These are phyloP conservation scores for Rhabdomys dilectus DNA, from an alignment of 2,113 vertebrate genomes.

Conservation along the genomic window DNA sequence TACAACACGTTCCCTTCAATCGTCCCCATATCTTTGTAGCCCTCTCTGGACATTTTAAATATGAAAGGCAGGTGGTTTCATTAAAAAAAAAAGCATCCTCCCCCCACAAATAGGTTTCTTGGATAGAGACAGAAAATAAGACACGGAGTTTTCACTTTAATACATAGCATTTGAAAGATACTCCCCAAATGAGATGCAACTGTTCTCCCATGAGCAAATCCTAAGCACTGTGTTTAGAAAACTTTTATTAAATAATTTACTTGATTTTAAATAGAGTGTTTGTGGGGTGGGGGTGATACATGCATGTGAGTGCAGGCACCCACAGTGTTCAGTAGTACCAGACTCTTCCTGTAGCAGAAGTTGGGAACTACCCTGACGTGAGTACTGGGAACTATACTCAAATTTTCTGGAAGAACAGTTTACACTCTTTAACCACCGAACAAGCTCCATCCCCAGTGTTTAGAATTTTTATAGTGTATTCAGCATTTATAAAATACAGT, in stretches of 20 bases:
- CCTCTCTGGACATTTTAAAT: neutral
- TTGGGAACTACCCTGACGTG: neutral
- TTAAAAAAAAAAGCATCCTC: neutral
- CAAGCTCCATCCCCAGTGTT: neutral
- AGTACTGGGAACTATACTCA: neutral
- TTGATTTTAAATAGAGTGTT: neutral
- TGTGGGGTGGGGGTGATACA: neutral
- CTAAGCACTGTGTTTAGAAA: slow-evolving; percentile 23
- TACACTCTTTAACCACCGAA: neutral
- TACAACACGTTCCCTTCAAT: neutral
- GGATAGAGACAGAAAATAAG: neutral
- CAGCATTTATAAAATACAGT: slow-evolving; percentile 22
- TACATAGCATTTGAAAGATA: slow-evolving; percentile 19
- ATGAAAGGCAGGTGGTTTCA: slow-evolving; percentile 11
- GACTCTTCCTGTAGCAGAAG: neutral
- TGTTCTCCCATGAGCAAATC: neutral
- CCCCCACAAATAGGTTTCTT: neutral
- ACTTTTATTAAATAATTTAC: neutral
- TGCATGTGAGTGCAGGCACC: neutral
- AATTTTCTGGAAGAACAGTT: neutral
- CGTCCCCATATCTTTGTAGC: neutral
- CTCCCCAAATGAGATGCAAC: slow-evolving; percentile 10
- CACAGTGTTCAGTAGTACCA: neutral
- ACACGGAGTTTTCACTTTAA: slow-evolving; percentile 42
- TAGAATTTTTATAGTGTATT: slow-evolving; percentile 39